Conservation (phyloP, 2,797 vertebrate genomes). For the Myotis findleyi region DNA sequence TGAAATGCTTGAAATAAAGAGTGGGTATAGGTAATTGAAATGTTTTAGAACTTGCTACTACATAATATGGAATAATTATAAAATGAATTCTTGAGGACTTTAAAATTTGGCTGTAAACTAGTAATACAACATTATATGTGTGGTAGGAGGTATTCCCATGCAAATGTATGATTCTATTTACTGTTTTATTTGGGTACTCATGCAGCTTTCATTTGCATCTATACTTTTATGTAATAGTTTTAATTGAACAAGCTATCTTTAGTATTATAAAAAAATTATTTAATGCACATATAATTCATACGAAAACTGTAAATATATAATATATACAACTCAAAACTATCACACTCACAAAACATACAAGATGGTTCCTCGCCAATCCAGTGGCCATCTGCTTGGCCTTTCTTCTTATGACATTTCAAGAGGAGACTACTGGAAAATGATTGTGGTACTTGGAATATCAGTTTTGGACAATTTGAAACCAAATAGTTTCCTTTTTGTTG, state of each 20-base stretch:
- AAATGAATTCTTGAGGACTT: neutral
- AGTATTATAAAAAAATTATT: neutral
- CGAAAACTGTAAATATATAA: neutral
- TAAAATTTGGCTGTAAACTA: neutral
- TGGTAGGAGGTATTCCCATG: neutral
- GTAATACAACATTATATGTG: neutral
- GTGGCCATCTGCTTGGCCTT: neutral
- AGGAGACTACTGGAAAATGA: neutral
- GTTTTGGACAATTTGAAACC: conserved; percentile 40
- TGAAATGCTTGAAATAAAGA: neutral
- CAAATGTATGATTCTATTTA: neutral
- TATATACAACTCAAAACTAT: neutral
- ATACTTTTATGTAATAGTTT: neutral
- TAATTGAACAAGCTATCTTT: neutral
- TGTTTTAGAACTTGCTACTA: neutral
- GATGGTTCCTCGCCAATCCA: neutral
- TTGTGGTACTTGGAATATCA: neutral
- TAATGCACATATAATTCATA: neutral
- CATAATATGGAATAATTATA: neutral
- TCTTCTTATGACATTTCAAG: conserved; percentile 39
- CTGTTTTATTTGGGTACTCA: neutral
- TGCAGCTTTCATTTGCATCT: conserved; percentile 42
- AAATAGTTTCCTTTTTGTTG: conserved; percentile 53
- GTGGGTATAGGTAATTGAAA: neutral
- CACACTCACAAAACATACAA: neutral